These are phyloP conservation scores for Semnopithecus entellus DNA, from an alignment of 2,113 vertebrate species.

Conservation along the genomic window DNA sequence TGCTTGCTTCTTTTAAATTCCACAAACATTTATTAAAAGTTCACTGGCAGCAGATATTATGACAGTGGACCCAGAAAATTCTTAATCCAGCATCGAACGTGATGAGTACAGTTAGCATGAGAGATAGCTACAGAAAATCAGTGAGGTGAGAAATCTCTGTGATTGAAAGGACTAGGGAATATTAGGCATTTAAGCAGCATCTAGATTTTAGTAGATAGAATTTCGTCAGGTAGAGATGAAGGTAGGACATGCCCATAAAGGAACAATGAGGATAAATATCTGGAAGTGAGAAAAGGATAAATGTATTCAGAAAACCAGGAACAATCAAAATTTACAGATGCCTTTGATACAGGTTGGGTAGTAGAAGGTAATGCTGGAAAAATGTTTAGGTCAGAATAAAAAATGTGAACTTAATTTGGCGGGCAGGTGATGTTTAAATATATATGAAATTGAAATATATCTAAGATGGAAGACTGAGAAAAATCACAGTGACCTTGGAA, in stretches of 20 bases:
- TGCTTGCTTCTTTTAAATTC: slow-evolving; percentile 36
- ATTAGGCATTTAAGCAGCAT: not conserved
- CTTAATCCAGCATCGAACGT: not conserved
- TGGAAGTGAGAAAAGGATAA: not conserved
- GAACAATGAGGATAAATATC: not conserved
- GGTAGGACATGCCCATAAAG: not conserved
- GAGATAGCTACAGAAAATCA: not conserved
- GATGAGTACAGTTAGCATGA: not conserved
- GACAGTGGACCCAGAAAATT: not conserved
- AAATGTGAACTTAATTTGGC: not conserved
- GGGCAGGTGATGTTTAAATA: not conserved
- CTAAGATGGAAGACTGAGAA: not conserved
- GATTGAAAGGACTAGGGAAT: not conserved
- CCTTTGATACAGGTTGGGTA: not conserved
- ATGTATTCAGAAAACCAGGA: not conserved
- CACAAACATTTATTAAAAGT: not conserved
- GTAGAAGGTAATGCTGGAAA: not conserved
- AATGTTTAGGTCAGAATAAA: not conserved
- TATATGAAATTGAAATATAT: not conserved
- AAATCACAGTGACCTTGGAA: slow-evolving; percentile 19
- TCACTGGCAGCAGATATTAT: not conserved
- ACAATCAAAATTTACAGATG: not conserved
- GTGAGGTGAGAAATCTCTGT: not conserved
- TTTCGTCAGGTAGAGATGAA: not conserved
- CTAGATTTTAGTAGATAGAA: not conserved